Evolutionary conservation across 1,140 invertebrate genomes (phyloP).

Genomic region (Calosoma granatense): DNA sequence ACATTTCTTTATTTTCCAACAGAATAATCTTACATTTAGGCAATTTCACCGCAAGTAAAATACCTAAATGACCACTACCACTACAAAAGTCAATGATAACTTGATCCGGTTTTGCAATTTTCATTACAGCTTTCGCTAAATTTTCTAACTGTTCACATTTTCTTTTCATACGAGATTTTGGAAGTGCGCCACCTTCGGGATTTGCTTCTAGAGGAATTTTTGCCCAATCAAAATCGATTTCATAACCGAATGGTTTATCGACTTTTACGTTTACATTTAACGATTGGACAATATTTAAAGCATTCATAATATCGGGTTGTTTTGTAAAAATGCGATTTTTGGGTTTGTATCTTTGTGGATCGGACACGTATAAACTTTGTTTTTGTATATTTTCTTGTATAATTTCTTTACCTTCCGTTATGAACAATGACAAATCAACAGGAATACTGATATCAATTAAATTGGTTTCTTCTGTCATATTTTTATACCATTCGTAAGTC

Average conservation of each 20-base stretch:
- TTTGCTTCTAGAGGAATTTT: conserved; percentile 59
- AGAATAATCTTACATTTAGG: conserved; percentile 68
- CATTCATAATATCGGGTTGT: conserved; percentile 60
- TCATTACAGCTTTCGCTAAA: conserved; percentile 65
- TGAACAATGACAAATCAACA: background rate
- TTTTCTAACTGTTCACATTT: conserved; percentile 89
- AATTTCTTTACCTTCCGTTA: background rate
- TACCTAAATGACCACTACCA: conserved; percentile 85
- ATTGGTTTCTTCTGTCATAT: conserved; percentile 33
- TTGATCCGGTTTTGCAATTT: conserved; percentile 47
- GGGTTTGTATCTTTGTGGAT: conserved; percentile 64
- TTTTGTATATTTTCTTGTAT: conserved; percentile 32
- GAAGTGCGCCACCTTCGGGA: conserved; percentile 68
- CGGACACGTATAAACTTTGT: conserved; percentile 68
- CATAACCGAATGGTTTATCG: conserved; percentile 34
- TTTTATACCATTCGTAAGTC: conserved; percentile 55
- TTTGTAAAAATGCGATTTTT: conserved; percentile 61
- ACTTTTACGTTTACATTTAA: conserved; percentile 34
- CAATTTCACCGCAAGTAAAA: conserved; percentile 70
- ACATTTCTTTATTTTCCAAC: conserved; percentile 89
- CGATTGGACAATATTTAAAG: conserved; percentile 39
- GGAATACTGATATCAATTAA: conserved; percentile 23
- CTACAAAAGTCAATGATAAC: conserved; percentile 90
- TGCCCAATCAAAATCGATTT: conserved; percentile 48
- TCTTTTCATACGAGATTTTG: conserved; percentile 55